Base-by-base conservation (phyloP, 2,113 vertebrate species). In the Syngnathus scovelli region DNA sequence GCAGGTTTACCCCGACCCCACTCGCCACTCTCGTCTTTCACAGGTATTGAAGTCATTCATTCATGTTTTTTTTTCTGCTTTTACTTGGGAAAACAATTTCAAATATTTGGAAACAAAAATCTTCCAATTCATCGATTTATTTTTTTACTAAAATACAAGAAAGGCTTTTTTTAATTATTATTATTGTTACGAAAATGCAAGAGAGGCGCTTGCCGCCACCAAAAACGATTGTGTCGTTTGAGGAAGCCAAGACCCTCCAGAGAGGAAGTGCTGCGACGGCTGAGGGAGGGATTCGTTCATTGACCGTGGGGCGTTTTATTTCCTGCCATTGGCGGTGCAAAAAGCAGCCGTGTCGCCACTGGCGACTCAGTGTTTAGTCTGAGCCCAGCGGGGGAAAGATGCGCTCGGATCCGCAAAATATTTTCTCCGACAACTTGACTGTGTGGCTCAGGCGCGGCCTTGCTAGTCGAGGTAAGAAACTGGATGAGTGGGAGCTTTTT, bases 11-110 rank as follows among this genome's bases (percentile, higher is more conserved):
- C 94, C 55, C 92, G 95, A 39, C 95, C 96, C 38, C 96, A 98
- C 77, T 98, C 95, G 0, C 96, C 96, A 0, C 95, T 99, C 48
- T 98, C 95, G 15, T 94, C 95, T 77, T 93, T 98, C 23, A 88
- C 96, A 92, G 96, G 96, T 98, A 86, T 7, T 27, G 7, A 5
- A 0, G 6, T 3, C 49, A 1, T 52, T 52, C 19, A 51, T 51
- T 51, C 49, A 21, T 13, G 4, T 0, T 1, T 48, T 46, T 33
- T 33, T 33, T 33, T 2, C 1, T 43, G 41, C 41, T 41, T 41
- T 41, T 15, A 46, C 44, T 46, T 15, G 5, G 44, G 44, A 15
- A 46, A 15, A 46, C 44, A 16, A 46, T 16, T 12, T 15, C 5
- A 4, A 46, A 46, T 5, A 0, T 46, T 46, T 46, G 15, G 27